Conservation (phyloP, 2,113 vertebrate species). For the Circaetus cinerascens region DNA sequence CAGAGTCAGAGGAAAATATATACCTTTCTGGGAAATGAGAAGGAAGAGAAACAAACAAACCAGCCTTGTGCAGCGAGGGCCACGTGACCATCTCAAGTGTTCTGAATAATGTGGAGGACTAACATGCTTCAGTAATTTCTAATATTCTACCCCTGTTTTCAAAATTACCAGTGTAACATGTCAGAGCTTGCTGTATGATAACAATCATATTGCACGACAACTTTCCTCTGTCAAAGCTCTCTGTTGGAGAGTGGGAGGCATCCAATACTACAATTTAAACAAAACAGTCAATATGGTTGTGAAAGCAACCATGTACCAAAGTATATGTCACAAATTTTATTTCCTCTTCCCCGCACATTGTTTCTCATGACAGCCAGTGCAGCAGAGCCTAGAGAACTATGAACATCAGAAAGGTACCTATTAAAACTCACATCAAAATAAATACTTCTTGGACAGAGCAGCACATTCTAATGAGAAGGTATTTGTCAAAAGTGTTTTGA, state of each 20-base stretch:
- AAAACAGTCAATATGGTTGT: not conserved
- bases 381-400: not conserved
- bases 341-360: accelerated
- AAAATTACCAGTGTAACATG: not conserved
- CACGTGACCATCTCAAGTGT: not conserved
- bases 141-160: not conserved
- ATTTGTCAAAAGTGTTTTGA: not conserved
- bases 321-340: not conserved
- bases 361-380: not conserved
- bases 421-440: not conserved
- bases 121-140: not conserved
- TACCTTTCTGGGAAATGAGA: not conserved
- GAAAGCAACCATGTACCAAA: not conserved
- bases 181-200: not conserved
- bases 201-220: not conserved
- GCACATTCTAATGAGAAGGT: not conserved
- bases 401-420: not conserved
- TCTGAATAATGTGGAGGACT: not conserved
- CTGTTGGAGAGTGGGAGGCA: not conserved
- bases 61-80: not conserved
- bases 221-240: not conserved
- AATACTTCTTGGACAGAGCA: not conserved
- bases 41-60: not conserved
- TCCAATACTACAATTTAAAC: not conserved
- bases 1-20: not conserved